A percentile compares a stretch with the other conserved stretches of the same genome.
Evolutionary conservation across 2,113 vertebrate species (phyloP).

Genomic region (Tonatia bakeri): DNA sequence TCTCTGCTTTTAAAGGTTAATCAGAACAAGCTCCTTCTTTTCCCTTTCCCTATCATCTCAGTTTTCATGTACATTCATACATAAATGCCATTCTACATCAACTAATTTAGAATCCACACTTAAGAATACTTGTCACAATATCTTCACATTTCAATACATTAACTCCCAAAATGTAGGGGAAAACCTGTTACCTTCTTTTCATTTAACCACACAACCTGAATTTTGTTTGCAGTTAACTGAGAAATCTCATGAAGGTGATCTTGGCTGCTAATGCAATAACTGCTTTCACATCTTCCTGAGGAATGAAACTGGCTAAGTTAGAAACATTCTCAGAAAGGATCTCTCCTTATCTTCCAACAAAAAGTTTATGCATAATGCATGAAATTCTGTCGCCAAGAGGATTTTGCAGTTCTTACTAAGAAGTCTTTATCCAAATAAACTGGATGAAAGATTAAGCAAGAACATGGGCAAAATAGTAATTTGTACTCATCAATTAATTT

Average conservation of each 20-base stretch:
- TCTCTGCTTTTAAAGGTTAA: not conserved
- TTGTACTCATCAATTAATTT: not conserved
- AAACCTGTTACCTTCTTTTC: not conserved
- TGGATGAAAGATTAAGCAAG: not conserved
- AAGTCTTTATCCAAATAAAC: conserved; percentile 12
- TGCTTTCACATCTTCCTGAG: not conserved
- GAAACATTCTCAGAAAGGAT: not conserved
- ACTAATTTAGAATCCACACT: not conserved
- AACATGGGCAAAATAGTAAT: not conserved
- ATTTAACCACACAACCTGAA: not conserved
- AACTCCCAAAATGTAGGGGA: not conserved
- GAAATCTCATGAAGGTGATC: not conserved
- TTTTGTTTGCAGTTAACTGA: not conserved
- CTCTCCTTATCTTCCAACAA: not conserved
- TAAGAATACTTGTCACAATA: not conserved
- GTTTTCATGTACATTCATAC: not conserved
- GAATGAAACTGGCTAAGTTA: conserved; percentile 8
- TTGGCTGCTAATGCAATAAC: not conserved
- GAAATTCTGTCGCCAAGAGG: not conserved
- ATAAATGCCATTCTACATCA: not conserved
- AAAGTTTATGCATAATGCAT: not conserved
- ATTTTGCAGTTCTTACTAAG: not conserved
- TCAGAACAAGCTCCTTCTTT: not conserved
- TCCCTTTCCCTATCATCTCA: not conserved
- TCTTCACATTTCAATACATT: not conserved